Evolutionary conservation across 2,888 invertebrate species (phyloP).

Genomic region (Helobdella robusta): DNA sequence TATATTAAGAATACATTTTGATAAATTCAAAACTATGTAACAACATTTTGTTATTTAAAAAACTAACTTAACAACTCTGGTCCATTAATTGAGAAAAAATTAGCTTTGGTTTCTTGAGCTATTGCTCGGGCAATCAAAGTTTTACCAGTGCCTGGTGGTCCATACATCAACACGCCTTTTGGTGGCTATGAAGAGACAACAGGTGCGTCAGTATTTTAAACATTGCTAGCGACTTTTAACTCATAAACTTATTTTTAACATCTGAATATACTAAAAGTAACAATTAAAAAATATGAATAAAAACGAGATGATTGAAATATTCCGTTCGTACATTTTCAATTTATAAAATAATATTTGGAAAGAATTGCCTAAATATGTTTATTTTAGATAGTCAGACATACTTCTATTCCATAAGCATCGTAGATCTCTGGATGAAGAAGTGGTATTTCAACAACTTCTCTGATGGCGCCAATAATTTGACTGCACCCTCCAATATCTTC

Average conservation of each 20-base stretch:
- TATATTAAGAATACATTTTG: no score
- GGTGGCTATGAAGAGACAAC: conserved; percentile 10
- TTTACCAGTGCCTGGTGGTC: conserved; percentile 21
- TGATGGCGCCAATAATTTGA: conserved; percentile 7
- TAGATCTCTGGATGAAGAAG: conserved; percentile 20
- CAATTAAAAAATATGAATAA: no score
- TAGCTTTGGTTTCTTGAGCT: conserved; percentile 17
- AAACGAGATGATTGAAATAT: no score
- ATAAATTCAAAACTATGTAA: no score
- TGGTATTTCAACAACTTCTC: conserved; percentile 19
- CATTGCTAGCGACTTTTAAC: no score
- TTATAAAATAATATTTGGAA: not conserved
- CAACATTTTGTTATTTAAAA: no score
- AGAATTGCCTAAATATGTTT: not conserved
- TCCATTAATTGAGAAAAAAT: conserved; percentile 16
- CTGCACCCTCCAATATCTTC: conserved; percentile 19
- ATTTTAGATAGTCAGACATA: not conserved
- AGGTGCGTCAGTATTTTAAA: no score
- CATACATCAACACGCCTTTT: conserved; percentile 19
- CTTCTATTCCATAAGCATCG: conserved; percentile 5
- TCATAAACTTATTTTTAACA: no score
- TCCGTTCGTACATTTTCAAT: not conserved
- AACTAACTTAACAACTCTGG: conserved; percentile 22
- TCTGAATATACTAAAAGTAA: no score
- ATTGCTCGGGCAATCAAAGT: conserved; percentile 21